Evolutionary conservation across 2,888 invertebrate species (phyloP).

Genomic region (Trichogramma evanescens): DNA sequence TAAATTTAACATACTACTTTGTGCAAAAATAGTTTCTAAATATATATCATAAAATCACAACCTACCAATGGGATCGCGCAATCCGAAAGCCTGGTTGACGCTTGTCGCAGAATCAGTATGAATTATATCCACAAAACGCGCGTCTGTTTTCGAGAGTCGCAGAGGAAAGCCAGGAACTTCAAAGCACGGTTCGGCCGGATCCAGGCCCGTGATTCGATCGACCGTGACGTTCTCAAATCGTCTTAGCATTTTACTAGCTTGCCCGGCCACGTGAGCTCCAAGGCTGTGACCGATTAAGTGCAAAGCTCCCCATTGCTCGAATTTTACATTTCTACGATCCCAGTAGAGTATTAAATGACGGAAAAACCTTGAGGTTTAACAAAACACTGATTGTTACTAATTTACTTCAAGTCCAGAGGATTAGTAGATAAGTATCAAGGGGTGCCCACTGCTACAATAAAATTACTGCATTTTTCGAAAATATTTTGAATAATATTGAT

Average conservation of each 20-base stretch:
- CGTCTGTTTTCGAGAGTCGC: constrained; percentile 59
- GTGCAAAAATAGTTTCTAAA: too few relatives aligned
- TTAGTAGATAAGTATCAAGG: too few relatives aligned
- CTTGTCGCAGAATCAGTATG: constrained; percentile 66
- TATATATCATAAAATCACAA: neutral
- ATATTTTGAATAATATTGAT: too few relatives aligned
- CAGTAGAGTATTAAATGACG: too few relatives aligned
- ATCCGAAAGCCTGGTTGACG: constrained; percentile 47
- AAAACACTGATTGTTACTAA: too few relatives aligned
- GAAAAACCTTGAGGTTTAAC: too few relatives aligned
- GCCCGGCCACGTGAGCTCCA: constrained; percentile 52
- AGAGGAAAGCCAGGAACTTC: constrained; percentile 49
- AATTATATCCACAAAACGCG: constrained; percentile 62
- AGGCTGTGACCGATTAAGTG: constrained; percentile 59
- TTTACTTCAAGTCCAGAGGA: too few relatives aligned
- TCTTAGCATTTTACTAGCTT: neutral
- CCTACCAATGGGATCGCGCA: neutral
- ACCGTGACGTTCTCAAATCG: neutral
- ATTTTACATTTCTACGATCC: neutral
- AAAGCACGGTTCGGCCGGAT: constrained; percentile 66
- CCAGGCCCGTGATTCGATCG: constrained; percentile 56
- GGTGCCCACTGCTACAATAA: too few relatives aligned
- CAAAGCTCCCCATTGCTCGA: constrained; percentile 35
- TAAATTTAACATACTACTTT: too few relatives aligned
- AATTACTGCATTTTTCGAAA: too few relatives aligned